Conservation (phyloP, 2,113 vertebrate genomes). For the Acrocephalus arundinaceus region DNA sequence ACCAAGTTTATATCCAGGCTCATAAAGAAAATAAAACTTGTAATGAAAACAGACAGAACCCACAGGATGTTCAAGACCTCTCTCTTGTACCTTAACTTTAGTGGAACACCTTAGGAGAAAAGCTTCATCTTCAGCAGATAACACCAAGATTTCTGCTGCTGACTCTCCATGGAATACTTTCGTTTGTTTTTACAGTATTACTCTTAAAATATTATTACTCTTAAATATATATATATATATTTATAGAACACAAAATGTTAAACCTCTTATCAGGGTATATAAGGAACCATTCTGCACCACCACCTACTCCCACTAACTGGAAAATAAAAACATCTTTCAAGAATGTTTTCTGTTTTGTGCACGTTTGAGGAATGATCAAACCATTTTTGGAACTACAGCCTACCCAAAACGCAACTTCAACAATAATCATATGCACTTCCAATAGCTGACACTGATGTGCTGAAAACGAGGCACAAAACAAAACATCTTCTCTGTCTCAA, state of each 20-base stretch:
- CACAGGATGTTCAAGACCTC: background rate
- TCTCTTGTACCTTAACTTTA: background rate
- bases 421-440: background rate
- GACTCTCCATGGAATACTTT: background rate
- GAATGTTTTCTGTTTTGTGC: background rate
- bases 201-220: background rate
- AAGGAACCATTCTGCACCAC: background rate
- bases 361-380: background rate
- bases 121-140: background rate
- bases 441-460: background rate
- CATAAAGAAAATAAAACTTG: conserved; percentile 14
- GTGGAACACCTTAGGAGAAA: background rate
- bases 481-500: background rate
- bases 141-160: background rate
- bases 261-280: background rate
- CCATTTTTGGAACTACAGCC: background rate
- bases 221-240: background rate
- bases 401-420: background rate
- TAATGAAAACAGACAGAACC: background rate
- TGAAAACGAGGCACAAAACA: background rate
- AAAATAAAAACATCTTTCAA: background rate
- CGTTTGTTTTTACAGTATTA: background rate
- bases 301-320: background rate
- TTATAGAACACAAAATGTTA: background rate
- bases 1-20: background rate